These are phyloP conservation scores for Amphipyra tragopoginis DNA, from an alignment of 2,888 invertebrate species.

Conservation along the genomic window DNA sequence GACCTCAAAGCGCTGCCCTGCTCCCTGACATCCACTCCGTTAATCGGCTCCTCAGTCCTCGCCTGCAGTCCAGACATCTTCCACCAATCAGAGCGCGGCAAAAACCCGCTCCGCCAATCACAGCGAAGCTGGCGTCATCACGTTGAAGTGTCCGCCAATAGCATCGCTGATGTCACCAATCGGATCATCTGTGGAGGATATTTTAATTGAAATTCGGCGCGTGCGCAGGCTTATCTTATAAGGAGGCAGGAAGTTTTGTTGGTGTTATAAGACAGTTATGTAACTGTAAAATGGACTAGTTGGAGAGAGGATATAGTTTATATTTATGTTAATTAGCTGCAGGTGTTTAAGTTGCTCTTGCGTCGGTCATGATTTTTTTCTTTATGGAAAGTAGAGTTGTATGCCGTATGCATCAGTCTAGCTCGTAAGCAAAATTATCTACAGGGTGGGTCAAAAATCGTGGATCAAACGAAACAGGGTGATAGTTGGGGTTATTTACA, in stretches of 20 bases:
- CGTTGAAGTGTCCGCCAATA: slow-evolving; percentile 65
- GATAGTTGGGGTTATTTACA: too few species aligned
- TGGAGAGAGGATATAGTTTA: slow-evolving; percentile 53
- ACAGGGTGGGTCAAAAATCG: too few species aligned
- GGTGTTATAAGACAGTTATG: slow-evolving; percentile 58
- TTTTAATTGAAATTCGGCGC: slow-evolving; percentile 59
- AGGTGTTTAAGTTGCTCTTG: slow-evolving; percentile 44
- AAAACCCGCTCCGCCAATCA: slow-evolving; percentile 73
- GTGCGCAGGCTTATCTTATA: slow-evolving; percentile 53
- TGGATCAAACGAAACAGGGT: too few species aligned
- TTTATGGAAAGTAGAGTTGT: slow-evolving; percentile 12
- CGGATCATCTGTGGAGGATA: slow-evolving; percentile 56
- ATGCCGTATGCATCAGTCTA: not conserved
- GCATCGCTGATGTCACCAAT: slow-evolving; percentile 50
- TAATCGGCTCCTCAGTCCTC: slow-evolving; percentile 81
- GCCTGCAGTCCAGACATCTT: slow-evolving; percentile 87
- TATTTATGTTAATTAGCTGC: slow-evolving; percentile 55
- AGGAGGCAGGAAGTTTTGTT: slow-evolving; percentile 58
- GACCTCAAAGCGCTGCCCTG: slow-evolving; percentile 87
- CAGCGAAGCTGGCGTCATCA: slow-evolving; percentile 61
- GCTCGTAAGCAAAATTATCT: too few species aligned
- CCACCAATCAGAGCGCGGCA: slow-evolving; percentile 70
- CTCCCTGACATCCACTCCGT: slow-evolving; percentile 86
- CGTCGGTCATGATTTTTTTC: slow-evolving; percentile 19
- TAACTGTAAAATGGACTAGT: slow-evolving; percentile 69